These are phyloP conservation scores for Rutpela maculata DNA, from an alignment of 2,888 invertebrate genomes.

Conservation along the genomic window DNA sequence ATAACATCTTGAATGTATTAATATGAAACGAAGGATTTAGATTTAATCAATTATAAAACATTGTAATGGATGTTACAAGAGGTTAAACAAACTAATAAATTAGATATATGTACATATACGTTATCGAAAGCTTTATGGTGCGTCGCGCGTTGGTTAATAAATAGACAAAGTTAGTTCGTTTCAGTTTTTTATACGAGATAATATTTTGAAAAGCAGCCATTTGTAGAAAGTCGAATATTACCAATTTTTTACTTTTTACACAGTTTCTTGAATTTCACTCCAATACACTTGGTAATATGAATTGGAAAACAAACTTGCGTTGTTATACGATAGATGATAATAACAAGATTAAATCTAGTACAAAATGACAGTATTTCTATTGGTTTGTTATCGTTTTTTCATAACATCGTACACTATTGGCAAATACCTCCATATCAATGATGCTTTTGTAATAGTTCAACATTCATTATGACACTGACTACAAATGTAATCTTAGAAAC, in stretches of 20 bases:
- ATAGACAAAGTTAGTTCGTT: neutral
- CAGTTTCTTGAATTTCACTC: neutral
- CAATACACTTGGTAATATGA: neutral
- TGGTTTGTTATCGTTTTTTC: too few species aligned
- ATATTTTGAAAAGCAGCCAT: neutral
- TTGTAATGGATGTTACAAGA: constrained; percentile 17
- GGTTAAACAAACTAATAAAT: constrained; percentile 25
- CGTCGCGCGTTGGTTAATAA: neutral
- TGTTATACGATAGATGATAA: neutral
- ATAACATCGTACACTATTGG: too few species aligned
- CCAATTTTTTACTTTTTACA: neutral
- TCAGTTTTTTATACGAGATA: neutral
- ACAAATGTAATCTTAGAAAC: too few species aligned
- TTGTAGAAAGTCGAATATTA: neutral
- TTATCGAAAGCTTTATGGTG: neutral
- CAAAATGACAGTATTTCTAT: too few species aligned
- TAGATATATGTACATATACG: neutral
- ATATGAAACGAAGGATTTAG: constrained; percentile 20
- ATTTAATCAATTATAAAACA: constrained; percentile 14
- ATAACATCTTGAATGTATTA: constrained; percentile 12
- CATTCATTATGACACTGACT: too few species aligned
- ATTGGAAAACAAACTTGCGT: neutral
- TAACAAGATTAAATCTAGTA: too few species aligned
- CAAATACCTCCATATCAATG: too few species aligned
- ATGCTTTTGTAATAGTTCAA: too few species aligned